Evolutionary conservation across 2,113 vertebrate genomes (phyloP).

Genomic region (Microcebus ravelobensis): DNA sequence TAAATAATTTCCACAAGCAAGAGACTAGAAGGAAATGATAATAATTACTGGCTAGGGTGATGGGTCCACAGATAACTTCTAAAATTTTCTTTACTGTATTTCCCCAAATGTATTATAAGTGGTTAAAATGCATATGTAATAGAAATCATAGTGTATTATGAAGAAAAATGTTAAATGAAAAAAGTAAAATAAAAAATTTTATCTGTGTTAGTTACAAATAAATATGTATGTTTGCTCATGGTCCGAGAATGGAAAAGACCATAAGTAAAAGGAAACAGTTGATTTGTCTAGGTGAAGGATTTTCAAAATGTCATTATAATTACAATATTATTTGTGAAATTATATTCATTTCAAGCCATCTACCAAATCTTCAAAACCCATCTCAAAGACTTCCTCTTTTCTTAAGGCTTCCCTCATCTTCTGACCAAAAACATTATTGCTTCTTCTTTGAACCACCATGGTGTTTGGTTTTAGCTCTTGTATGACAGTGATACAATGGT

Average conservation of each 20-base stretch:
- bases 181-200: constrained; percentile 6
- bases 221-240: not conserved
- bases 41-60: not conserved
- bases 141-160: not conserved
- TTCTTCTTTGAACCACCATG: not conserved
- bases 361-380: not conserved
- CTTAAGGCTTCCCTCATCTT: not conserved
- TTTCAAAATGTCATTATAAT: constrained; percentile 4
- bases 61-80: not conserved
- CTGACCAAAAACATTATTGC: not conserved
- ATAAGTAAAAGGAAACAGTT: not conserved
- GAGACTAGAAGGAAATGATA: not conserved
- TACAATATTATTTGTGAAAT: not conserved
- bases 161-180: not conserved
- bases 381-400: not conserved
- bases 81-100: not conserved
- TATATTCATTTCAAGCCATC: not conserved
- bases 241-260: not conserved
- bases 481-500: not conserved
- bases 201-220: constrained; percentile 13
- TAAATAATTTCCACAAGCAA: not conserved
- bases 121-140: not conserved
- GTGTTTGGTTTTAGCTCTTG: not conserved
- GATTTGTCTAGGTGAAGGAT: not conserved
- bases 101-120: not conserved